Evolutionary conservation across 2,113 vertebrate species (phyloP), one percentile per base, ranked within the genome.

Genomic region (Neodontobutis hainanensis): DNA sequence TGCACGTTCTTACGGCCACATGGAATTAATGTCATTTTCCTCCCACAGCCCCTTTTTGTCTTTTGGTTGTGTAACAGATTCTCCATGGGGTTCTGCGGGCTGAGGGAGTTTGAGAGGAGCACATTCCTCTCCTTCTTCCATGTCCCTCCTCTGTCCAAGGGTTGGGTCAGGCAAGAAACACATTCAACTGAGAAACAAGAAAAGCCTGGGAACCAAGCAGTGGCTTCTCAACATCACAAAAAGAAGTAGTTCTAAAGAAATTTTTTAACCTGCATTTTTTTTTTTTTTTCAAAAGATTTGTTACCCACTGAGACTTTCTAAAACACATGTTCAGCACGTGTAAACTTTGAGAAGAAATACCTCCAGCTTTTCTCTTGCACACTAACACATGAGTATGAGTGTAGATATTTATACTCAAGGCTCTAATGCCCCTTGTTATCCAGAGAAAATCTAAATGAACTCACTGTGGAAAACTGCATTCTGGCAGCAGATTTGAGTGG

Each of bases 51-150:
- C 38, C 48, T 1, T 70, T 65, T 64, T 83, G 76, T 61, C 73
- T 79, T 75, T 66, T 8, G 65, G 77, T 81, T 75, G 83, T 50
- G 65, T 77, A 88, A 80, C 70, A 61, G 50, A 64, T 42, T 65
- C 72, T 80, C 81, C 68, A 46, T 59, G 63, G 80, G 77, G 63
- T 66, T 80, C 60, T 84, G 73, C 0, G 19, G 78, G 65, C 77
- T 44, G 45, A 65, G 58, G 65, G 73, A 80, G 64, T 80, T 50
- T 14, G 77, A 84, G 56, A 53, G 65, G 57, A 77, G 69, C 44
- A 11, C 81, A 87, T 90, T 91, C 78, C 73, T 87, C 71, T 83
- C 73, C 44, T 83, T 88, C 80, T 64, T 59, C 68, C 50, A 11
- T 1, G 75, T 67, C 75, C 78, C 58, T 69, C 19, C 19, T 57